These are phyloP conservation scores for Apotomis betuletana DNA, from an alignment of 2,888 invertebrate genomes.

Conservation along the genomic window DNA sequence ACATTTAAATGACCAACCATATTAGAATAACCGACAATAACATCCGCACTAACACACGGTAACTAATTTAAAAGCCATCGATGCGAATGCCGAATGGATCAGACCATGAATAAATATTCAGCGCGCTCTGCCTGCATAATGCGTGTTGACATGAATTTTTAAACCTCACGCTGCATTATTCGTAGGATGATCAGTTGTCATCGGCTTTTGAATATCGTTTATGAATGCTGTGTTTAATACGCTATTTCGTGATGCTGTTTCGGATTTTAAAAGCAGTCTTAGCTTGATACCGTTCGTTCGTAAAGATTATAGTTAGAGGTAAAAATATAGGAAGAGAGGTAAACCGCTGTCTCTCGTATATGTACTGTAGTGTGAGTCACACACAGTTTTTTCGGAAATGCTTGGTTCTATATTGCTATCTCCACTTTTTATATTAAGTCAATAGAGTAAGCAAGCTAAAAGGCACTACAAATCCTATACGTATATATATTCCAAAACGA, in stretches of 20 bases:
- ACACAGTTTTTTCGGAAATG: too few species aligned
- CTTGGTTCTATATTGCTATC: too few species aligned
- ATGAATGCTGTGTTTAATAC: neutral
- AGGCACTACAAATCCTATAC: too few species aligned
- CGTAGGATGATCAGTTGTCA: constrained; percentile 28
- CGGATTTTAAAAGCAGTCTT: neutral
- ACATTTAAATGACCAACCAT: constrained; percentile 1
- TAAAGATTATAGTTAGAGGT: too few species aligned
- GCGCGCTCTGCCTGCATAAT: constrained; percentile 28
- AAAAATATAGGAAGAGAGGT: too few species aligned
- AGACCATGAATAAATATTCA: constrained; percentile 22
- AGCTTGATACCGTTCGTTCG: neutral
- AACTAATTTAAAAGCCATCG: constrained; percentile 17
- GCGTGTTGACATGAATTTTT: constrained; percentile 33
- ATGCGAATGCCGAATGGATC: constrained; percentile 12
- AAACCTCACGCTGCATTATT: constrained; percentile 28
- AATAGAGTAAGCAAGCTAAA: too few species aligned
- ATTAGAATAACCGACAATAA: constrained; percentile 6
- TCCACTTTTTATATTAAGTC: too few species aligned
- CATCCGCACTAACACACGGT: constrained; percentile 83
- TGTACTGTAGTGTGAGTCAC: too few species aligned
- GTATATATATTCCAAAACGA: too few species aligned
- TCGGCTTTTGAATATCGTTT: constrained; percentile 4
- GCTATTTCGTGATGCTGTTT: neutral
- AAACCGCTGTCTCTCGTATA: too few species aligned